Percentiles rank a stretch among this genome's conserved stretches.
These are phyloP conservation scores for Drosophila buzzatii DNA, from an alignment of 2,888 invertebrate species.

Conservation along the genomic window DNA sequence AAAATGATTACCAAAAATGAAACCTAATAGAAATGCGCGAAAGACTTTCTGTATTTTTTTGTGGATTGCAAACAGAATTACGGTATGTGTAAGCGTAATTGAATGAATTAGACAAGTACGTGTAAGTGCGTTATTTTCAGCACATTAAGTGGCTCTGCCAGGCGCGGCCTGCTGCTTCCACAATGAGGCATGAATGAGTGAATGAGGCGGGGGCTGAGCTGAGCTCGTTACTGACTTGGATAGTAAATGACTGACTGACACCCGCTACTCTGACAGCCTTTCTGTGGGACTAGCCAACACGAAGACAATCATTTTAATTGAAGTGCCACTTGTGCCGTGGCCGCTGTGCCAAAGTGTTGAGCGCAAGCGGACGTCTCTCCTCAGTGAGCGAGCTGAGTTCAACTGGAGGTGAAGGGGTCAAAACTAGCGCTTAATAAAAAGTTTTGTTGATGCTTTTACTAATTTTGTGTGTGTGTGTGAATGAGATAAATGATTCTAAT, in stretches of 20 bases:
- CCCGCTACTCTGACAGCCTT: slow-evolving; percentile 3
- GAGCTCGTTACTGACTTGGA: slow-evolving; percentile 35
- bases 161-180: slow-evolving; percentile 45
- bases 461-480: neutral
- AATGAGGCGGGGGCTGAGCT: slow-evolving; percentile 37
- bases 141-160: slow-evolving; percentile 65
- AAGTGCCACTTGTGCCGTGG: slow-evolving; percentile 68
- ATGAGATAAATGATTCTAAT: neutral
- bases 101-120: slow-evolving; percentile 78
- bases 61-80: slow-evolving; percentile 12
- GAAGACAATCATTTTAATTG: slow-evolving; percentile 81
- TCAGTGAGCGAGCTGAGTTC: slow-evolving; percentile 11
- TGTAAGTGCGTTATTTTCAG: slow-evolving; percentile 75
- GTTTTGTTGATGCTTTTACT: slow-evolving; percentile 3
- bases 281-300: slow-evolving; percentile 47
- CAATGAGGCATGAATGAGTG: slow-evolving; percentile 30
- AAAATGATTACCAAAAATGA: too few species aligned
- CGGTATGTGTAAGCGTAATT: slow-evolving; percentile 70
- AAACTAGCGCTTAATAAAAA: slow-evolving; percentile 48
- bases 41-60: slow-evolving; percentile 9
- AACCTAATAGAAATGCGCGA: neutral
- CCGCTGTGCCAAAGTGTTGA: slow-evolving; percentile 32
- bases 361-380: slow-evolving; percentile 35
- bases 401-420: slow-evolving; percentile 1
- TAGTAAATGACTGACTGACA: slow-evolving; percentile 12